Evolutionary conservation across 1,140 invertebrate species (phyloP), one percentile per base, ranked within the genome.

Genomic region (Pristionchus pacificus): DNA sequence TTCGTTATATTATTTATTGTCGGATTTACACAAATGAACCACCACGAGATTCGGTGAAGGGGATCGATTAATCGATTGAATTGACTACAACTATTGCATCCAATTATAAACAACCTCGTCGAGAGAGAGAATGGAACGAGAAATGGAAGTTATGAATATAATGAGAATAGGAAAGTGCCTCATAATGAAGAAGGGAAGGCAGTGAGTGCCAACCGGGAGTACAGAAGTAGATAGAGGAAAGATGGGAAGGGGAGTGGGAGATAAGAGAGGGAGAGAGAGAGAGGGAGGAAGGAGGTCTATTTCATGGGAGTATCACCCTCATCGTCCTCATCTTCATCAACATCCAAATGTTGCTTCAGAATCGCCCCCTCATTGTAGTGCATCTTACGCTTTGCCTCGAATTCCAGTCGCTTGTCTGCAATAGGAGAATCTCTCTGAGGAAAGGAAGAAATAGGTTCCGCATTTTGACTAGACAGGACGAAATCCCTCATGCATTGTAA

Each of bases 361-460:
- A 75, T 77, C 58, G 70, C 68, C 32, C 82, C 81, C 85, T 98
- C 95, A 85, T 96, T 94, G 85, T 98, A 98, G 84, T 98, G 96
- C 72, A 91, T 89, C 86, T 95, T 96, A 67, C 95, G 88, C 84
- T 96, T 97, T 57, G 90, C 89, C 60, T 80, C 80, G 61, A 83
- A 83, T 49, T 81, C 73, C 69, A 67, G 65, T 38, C 65, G 63
- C n/a, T 77, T 64, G 25, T 30, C 66, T 77, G 65, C 66, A 71
- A 57, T 67, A 25, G 15, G 1, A 25, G 15, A 63, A 69, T 15
- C 10, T 69, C 19, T n/a, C 3, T 27, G 25, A 24, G 15, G 62
- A 64, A 28, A 64, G 38, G 38, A 19, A 49, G 6, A 19, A 49
- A 49, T 49, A 19, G 19, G 6, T n/a, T n/a, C n/a, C n/a, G n/a